These are phyloP conservation scores for Spongia lamella DNA, from an alignment of 37 sponge, comb jelly and placozoan species.

Conservation along the genomic window DNA sequence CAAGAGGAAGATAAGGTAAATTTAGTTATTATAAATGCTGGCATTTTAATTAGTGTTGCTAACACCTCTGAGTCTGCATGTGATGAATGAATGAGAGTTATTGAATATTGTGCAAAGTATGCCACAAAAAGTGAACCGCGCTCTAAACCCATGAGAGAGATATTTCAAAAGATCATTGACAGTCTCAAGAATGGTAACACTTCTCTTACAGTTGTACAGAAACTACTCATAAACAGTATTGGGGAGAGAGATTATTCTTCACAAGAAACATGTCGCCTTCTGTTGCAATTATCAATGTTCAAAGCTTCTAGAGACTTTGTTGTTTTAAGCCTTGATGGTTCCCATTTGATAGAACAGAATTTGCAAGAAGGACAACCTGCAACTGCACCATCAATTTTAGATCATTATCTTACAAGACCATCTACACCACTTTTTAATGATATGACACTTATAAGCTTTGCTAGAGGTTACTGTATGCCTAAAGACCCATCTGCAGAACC, in stretches of 20 bases:
- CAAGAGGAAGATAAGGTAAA: too few relatives aligned
- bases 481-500: slow-evolving; percentile 7
- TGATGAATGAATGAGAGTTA: too few relatives aligned
- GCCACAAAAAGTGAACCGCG: slow-evolving; percentile 15
- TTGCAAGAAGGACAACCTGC: slow-evolving; percentile 14
- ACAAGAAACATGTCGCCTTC: slow-evolving; percentile 29
- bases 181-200: background rate
- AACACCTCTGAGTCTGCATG: too few relatives aligned
- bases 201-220: slow-evolving; percentile 18
- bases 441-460: slow-evolving; percentile 30
- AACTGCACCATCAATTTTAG: slow-evolving; percentile 14
- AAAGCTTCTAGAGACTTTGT: slow-evolving; percentile 20
- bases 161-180: background rate
- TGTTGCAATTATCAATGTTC: slow-evolving; percentile 11
- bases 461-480: slow-evolving; percentile 26
- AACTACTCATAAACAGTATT: background rate
- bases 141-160: slow-evolving; percentile 1
- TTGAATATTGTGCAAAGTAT: slow-evolving; percentile 28
- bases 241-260: slow-evolving; percentile 22
- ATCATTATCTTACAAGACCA: slow-evolving; percentile 5
- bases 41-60: too few relatives aligned
- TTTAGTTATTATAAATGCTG: too few relatives aligned
- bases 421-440: slow-evolving; percentile 4
- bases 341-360: slow-evolving; percentile 1
- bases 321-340: slow-evolving; percentile 20